Percentiles rank a stretch among this genome's conserved stretches.
Conservation (phyloP, 2,888 invertebrate species). For the Chouioia cunea region DNA sequence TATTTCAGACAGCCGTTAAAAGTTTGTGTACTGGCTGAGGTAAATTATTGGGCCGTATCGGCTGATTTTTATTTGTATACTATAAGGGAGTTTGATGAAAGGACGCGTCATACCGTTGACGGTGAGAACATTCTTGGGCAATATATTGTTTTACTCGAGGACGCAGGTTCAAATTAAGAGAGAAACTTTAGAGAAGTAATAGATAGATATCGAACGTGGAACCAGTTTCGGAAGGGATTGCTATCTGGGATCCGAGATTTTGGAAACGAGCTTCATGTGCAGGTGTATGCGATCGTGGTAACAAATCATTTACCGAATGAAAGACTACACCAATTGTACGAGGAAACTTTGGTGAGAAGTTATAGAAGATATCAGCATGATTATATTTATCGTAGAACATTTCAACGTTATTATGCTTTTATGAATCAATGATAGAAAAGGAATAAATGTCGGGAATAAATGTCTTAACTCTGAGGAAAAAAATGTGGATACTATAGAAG, state of each 20-base stretch:
- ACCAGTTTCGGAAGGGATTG: slow-evolving; percentile 21
- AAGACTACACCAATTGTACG: no score
- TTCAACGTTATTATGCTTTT: slow-evolving; percentile 33
- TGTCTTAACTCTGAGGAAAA: slow-evolving; percentile 19
- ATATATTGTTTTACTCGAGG: not conserved
- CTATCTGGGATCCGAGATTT: not conserved
- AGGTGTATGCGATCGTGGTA: slow-evolving; percentile 17
- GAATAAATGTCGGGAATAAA: slow-evolving; percentile 29
- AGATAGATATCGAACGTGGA: slow-evolving; percentile 16
- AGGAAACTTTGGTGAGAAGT: not conserved
- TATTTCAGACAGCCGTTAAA: no score
- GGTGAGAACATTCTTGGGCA: no score
- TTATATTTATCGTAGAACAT: not conserved
- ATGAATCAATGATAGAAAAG: slow-evolving; percentile 39
- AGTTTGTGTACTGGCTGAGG: no score
- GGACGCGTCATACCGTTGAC: no score
- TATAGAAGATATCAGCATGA: slow-evolving; percentile 7
- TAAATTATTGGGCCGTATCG: no score
- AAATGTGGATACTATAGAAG: slow-evolving; percentile 26
- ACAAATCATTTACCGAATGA: slow-evolving; percentile 20
- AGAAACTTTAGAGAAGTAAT: not conserved
- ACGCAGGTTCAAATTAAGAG: not conserved
- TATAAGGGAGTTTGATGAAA: no score
- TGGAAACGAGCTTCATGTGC: slow-evolving; percentile 1
- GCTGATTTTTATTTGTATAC: no score